A percentile compares a stretch with the other conserved stretches of the same genome.
Conservation (phyloP, 92 coral and sea anemone genomes). For the Zoanthus solanderi region DNA sequence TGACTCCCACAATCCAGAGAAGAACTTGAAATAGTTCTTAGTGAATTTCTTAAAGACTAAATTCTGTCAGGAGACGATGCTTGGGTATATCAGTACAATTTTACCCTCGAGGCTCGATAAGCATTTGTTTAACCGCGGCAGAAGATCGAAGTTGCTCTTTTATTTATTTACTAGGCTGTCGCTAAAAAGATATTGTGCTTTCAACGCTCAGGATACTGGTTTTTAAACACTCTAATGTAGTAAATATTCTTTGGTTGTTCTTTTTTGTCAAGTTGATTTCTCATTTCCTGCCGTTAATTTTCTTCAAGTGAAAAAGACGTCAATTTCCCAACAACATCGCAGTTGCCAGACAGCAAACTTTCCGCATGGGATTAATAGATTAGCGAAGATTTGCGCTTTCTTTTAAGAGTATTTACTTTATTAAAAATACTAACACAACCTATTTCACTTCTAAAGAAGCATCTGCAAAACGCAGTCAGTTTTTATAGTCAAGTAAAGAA, state of each 20-base stretch:
- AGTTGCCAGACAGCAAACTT: conserved; percentile 5
- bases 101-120: neutral
- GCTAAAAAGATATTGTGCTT: conserved; percentile 11
- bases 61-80: neutral
- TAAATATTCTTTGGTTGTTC: neutral
- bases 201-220: conserved; percentile 29
- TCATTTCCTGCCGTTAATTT: conserved; percentile 4
- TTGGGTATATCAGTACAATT: neutral
- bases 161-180: conserved; percentile 21
- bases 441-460: conserved; percentile 15
- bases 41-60: neutral
- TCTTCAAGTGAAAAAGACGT: neutral
- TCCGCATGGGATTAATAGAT: conserved; percentile 31
- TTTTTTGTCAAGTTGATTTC: neutral
- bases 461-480: conserved; percentile 7
- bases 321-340: neutral
- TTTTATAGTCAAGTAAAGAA: neutral
- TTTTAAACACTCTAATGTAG: conserved; percentile 21
- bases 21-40: neutral
- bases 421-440: neutral
- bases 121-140: conserved; percentile 4
- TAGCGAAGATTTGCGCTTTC: conserved; percentile 28
- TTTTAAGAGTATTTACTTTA: conserved; percentile 24
- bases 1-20: conserved; percentile 28
- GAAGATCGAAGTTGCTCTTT: conserved; percentile 33